These are phyloP conservation scores for Calvadosia cruxmelitensis DNA, from an alignment of 30 jellyfish, hydroid and myxozoan species.

Conservation along the genomic window DNA sequence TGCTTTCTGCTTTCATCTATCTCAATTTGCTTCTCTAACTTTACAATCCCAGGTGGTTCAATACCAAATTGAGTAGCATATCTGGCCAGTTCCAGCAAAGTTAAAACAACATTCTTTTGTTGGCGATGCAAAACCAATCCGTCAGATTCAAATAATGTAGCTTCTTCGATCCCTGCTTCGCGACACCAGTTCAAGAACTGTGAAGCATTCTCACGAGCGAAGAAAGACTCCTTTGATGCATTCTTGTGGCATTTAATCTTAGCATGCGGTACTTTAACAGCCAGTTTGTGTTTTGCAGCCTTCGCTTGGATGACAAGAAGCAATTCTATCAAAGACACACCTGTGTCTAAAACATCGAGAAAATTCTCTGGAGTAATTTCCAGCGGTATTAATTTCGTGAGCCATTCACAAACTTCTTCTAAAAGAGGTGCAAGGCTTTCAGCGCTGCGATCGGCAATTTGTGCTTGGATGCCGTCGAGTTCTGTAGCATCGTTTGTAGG, in stretches of 20 bases:
- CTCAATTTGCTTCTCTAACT: slow-evolving; percentile 47
- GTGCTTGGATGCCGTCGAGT: slow-evolving; percentile 24
- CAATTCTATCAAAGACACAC: slow-evolving; percentile 29
- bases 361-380: slow-evolving; percentile 31
- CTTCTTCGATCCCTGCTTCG: slow-evolving; percentile 47
- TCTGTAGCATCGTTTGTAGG: neutral
- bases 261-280: slow-evolving; percentile 14
- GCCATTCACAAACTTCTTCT: slow-evolving; percentile 80
- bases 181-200: slow-evolving; percentile 62
- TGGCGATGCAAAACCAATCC: slow-evolving; percentile 64
- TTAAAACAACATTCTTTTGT: slow-evolving; percentile 31
- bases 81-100: slow-evolving; percentile 56
- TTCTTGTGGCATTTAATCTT: slow-evolving; percentile 21
- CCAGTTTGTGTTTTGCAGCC: neutral
- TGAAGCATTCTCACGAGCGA: slow-evolving; percentile 81
- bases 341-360: slow-evolving; percentile 57
- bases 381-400: slow-evolving; percentile 7
- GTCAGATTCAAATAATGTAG: slow-evolving; percentile 66
- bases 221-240: slow-evolving; percentile 48
- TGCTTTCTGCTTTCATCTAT: slow-evolving; percentile 31
- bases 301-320: slow-evolving; percentile 24
- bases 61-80: slow-evolving; percentile 39
- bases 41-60: slow-evolving; percentile 46
- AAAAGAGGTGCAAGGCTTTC: slow-evolving; percentile 38
- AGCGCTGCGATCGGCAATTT: slow-evolving; percentile 43